phyloP scores from a whole-genome alignment of 2,797 vertebrate species.

The Clarias laeviceps region DNA sequence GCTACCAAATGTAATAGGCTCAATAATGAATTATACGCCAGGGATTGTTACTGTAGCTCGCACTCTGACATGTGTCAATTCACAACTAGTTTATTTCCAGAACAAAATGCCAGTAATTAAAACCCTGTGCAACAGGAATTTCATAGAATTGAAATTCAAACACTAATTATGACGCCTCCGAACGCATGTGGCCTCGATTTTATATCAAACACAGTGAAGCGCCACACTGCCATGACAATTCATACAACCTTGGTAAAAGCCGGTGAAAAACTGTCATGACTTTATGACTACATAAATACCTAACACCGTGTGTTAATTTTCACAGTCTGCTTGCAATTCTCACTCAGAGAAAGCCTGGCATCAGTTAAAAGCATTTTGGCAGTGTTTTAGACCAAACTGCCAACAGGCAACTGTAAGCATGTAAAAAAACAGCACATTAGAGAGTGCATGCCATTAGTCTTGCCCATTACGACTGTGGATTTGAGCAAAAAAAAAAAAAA shows the following conservation, averaged over 20 bases:
- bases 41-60: neutral
- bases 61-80: neutral
- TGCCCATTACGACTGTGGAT: slow-evolving; percentile 24
- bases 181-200: slow-evolving; percentile 31
- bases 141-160: neutral
- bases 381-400: slow-evolving; percentile 40
- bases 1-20: neutral
- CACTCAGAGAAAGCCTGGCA: slow-evolving; percentile 34
- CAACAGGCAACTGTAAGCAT: slow-evolving; percentile 36
- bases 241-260: slow-evolving; percentile 47
- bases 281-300: slow-evolving; percentile 53
- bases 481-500: slow-evolving; percentile 13
- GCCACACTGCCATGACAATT: slow-evolving; percentile 32
- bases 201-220: slow-evolving; percentile 29
- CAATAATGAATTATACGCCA: neutral
- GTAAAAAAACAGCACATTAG: slow-evolving; percentile 37
- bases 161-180: slow-evolving; percentile 8
- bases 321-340: slow-evolving; percentile 39
- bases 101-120: neutral
- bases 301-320: slow-evolving; percentile 45
- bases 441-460: slow-evolving; percentile 37
- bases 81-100: slow-evolving; percentile 7
- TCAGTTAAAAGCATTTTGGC: slow-evolving; percentile 50
- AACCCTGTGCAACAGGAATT: neutral
- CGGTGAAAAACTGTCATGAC: slow-evolving; percentile 41